phyloP scores from a whole-genome alignment of 2,797 vertebrate genomes.

The Protosalanx chinensis region DNA sequence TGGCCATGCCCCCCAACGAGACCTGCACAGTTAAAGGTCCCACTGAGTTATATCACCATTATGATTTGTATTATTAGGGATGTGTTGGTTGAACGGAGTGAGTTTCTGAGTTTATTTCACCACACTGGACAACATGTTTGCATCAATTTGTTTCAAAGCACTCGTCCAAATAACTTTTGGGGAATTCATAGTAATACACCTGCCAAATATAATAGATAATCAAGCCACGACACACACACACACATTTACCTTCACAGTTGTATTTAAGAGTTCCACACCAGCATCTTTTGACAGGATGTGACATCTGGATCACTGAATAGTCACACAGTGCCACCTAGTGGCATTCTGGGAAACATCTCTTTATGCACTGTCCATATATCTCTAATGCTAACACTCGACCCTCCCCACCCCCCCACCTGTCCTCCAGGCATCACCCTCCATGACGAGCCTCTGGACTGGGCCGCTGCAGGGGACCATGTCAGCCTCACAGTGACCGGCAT shows the following conservation, averaged over 20 bases:
- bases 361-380: background rate
- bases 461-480: constrained; percentile 94
- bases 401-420: background rate
- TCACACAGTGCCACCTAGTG: constrained; percentile 59
- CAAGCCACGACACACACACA: too few relatives aligned
- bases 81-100: background rate
- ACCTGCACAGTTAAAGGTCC: constrained; percentile 95
- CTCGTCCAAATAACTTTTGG: too few relatives aligned
- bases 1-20: constrained; percentile 97
- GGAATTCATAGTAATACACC: too few relatives aligned
- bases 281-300: background rate
- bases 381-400: background rate
- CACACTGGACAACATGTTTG: too few relatives aligned
- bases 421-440: constrained; percentile 91
- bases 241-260: too few relatives aligned
- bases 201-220: too few relatives aligned
- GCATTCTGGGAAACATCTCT: background rate
- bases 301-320: background rate
- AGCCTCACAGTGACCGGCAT: constrained; percentile 96
- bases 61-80: background rate
- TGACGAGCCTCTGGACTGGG: constrained; percentile 93
- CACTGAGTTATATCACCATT: too few relatives aligned
- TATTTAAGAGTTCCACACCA: background rate
- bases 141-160: too few relatives aligned
- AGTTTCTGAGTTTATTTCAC: too few relatives aligned